A percentile compares a stretch with the other conserved stretches of the same genome.
Evolutionary conservation across 2,113 vertebrate species (phyloP).

Genomic region (Rutilus rutilus): DNA sequence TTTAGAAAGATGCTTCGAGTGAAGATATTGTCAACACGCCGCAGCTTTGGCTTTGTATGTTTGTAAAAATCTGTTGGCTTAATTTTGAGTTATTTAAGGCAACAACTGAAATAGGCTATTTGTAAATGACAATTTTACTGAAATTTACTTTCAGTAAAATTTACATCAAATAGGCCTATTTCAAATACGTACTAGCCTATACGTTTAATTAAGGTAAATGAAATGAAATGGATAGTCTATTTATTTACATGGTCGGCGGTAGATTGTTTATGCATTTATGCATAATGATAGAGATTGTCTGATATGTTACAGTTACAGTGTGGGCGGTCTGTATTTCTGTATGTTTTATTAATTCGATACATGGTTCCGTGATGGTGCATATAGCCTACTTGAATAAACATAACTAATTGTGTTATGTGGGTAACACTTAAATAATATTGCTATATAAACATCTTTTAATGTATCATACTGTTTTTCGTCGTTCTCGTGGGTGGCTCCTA

Average conservation of each 20-base stretch:
- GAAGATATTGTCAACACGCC: slow-evolving; percentile 62
- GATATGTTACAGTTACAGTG: not conserved
- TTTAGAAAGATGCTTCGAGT: slow-evolving; percentile 69
- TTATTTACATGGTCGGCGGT: slow-evolving; percentile 2
- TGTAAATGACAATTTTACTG: not conserved
- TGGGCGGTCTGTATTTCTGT: slow-evolving; percentile 21
- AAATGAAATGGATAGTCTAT: not conserved
- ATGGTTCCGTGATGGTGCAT: not conserved
- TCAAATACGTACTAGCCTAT: not conserved
- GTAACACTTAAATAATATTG: not conserved
- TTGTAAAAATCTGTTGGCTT: slow-evolving; percentile 29
- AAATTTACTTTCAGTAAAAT: not conserved
- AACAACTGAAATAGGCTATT: not conserved
- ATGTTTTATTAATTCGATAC: slow-evolving; percentile 19
- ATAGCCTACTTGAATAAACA: not conserved
- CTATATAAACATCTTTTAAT: slow-evolving; percentile 1
- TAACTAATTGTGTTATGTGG: slow-evolving; percentile 20
- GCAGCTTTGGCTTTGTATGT: slow-evolving; percentile 38
- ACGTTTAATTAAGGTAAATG: not conserved
- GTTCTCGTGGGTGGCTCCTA: slow-evolving; percentile 55
- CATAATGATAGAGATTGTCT: slow-evolving; percentile 1
- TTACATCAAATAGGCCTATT: not conserved
- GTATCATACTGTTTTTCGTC: slow-evolving; percentile 42
- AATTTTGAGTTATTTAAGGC: not conserved
- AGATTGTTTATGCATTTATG: slow-evolving; percentile 23